Evolutionary conservation across 2,113 vertebrate genomes (phyloP), one percentile per base, ranked within the genome.

Genomic region (Callocephalon fimbriatum): DNA sequence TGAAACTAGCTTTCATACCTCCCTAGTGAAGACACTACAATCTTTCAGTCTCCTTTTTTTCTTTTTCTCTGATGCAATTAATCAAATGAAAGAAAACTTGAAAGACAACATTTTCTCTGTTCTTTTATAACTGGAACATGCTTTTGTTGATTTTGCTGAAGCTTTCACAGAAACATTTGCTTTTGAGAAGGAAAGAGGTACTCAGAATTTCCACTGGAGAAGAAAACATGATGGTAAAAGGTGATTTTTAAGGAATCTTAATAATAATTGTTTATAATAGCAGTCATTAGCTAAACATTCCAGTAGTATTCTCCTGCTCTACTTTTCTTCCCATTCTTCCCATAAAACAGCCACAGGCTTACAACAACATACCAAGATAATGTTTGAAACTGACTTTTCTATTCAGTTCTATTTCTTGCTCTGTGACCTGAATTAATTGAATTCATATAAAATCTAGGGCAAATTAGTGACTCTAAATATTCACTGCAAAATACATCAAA

Each of bases 71-170:
- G 56, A 79, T 74, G 63, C 11, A 77, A 63, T 15, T 77, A 82
- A 88, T 92, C 38, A 88, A 77, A 95, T 44, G 42, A 95, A 90
- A 90, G 18, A 68, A 63, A 26, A 80, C 27, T 71, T 92, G 48
- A 92, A 94, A 95, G 54, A 77, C 26, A 76, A 85, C 17, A 54
- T 38, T 73, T 31, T 82, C 15, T 27, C 15, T 2, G 0, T 42
- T 83, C 27, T 63, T 66, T 25, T 76, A 37, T 62, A 70, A 66
- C 22, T 0, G 0, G 35, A 83, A 88, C 93, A 83, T 44, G 22
- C 18, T 76, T 86, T 42, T 70, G 27, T 44, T 82, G 48, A 10
- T 85, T 73, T 92, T 83, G 63, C 21, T 58, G 42, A 70, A 73
- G 83, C 90, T 78, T 71, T 86, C 54, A 66, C 6, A 71, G 37